Conservation (phyloP, 2,797 vertebrate genomes). For the Ciconia nigra region DNA sequence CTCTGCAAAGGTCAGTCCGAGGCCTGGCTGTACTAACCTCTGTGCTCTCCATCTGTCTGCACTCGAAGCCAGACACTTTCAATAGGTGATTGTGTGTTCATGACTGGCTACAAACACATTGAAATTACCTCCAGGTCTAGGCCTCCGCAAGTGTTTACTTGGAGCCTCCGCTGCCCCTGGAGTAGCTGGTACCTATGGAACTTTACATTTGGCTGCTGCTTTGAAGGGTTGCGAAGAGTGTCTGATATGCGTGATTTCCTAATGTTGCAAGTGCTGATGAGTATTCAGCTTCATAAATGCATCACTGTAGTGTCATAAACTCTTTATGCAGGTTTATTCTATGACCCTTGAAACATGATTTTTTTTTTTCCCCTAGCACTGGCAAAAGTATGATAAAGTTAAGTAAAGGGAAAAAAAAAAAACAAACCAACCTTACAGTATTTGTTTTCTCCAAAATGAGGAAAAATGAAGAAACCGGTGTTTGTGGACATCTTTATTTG, state of each 20-base stretch:
- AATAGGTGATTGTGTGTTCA: constrained; percentile 73
- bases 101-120: constrained; percentile 66
- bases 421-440: background rate
- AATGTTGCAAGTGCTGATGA: background rate
- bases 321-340: constrained; percentile 1
- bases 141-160: constrained; percentile 7
- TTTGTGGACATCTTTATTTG: constrained; percentile 41
- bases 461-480: constrained; percentile 55
- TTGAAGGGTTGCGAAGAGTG: background rate
- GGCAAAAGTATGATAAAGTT: background rate
- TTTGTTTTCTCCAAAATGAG: constrained; percentile 58
- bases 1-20: constrained; percentile 69
- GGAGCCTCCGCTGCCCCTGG: constrained; percentile 7
- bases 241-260: background rate
- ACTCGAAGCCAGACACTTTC: constrained; percentile 67
- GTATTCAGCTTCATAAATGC: constrained; percentile 1
- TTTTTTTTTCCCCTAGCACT: background rate
- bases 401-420: background rate
- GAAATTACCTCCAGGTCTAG: constrained; percentile 52
- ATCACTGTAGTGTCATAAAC: background rate
- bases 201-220: background rate
- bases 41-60: constrained; percentile 68
- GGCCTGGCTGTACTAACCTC: constrained; percentile 71
- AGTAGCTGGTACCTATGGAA: constrained; percentile 37
- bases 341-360: background rate